Base-by-base conservation (phyloP, 2,888 invertebrate species). In the Lamellibrachia columna region DNA sequence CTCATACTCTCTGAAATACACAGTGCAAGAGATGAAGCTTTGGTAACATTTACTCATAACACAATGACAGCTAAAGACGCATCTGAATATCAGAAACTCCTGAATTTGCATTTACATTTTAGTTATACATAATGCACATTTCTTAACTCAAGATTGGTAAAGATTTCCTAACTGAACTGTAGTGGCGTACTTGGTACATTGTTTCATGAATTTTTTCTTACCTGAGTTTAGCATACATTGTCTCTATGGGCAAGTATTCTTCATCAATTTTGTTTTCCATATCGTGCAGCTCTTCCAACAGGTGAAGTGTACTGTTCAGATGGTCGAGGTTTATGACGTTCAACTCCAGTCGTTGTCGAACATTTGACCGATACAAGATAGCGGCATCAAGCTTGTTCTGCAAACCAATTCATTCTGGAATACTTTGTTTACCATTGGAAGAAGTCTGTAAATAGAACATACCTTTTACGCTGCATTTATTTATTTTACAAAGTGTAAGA, bases 231-330 rank as follows among this genome's bases (percentile, higher is more conserved):
- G 94, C 94, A 94, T 96, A 96, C 95, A 96, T 95, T 58, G 95
- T 95, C 94, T 96, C 96, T 91, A 96, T 96, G 52, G 96, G 96
- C 53, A 96, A 95, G 93, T 96, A 96, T 92, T 96, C 96, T 92
- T 94, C 95, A 94, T 96, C 96, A 90, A 96, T 96, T 94, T 96
- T 96, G 94, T 96, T 96, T 93, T 96, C 96, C 96, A 96, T 96
- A 94, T 96, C 96, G 90, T 95, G 92, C n/a, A 96, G 94, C 93
- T 96, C 96, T 93, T 96, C 96, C 75, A 96, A 95, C 4, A 96
- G 94, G 90, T 96, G 95, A 53, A 96, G 94, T 9, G 96, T 95
- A 93, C 95, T 96, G 94, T 96, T 96, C n/a, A 96, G 95, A 93
- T 96, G 96, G 93, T 96, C 96, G 90, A 96, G 94, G 7, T 95